phyloP scores from a whole-genome alignment of 1,140 invertebrate genomes.

The Caenorhabditis inopinata region DNA sequence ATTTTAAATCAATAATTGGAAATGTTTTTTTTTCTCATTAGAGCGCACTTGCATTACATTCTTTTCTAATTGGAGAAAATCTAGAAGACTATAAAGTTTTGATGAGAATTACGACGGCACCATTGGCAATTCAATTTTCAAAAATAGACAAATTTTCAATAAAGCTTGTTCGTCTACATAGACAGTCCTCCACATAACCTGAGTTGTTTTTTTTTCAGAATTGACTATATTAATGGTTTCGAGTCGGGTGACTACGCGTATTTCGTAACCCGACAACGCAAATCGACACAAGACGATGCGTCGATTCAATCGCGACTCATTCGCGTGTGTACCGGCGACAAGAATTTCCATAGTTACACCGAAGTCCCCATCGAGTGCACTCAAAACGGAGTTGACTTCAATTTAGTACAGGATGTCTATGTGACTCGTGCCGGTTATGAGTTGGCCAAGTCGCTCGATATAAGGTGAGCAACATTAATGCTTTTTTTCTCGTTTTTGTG shows the following conservation, averaged over 20 bases:
- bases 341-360: slow-evolving; percentile 63
- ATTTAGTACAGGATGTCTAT: slow-evolving; percentile 58
- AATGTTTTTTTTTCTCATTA: no score
- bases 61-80: no score
- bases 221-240: slow-evolving; percentile 64
- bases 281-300: slow-evolving; percentile 50
- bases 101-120: no score
- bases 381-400: slow-evolving; percentile 54
- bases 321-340: slow-evolving; percentile 59
- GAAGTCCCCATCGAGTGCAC: slow-evolving; percentile 63
- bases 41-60: no score
- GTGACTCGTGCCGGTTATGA: slow-evolving; percentile 62
- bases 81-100: no score
- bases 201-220: slow-evolving; percentile 47
- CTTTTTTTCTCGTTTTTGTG: no score
- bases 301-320: slow-evolving; percentile 57
- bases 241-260: slow-evolving; percentile 61
- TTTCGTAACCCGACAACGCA: slow-evolving; percentile 64
- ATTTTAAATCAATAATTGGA: no score
- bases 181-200: no score
- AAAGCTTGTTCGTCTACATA: no score
- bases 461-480: slow-evolving; percentile 46
- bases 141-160: no score
- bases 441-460: slow-evolving; percentile 55
- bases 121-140: no score